phyloP scores from a whole-genome alignment of 2,797 vertebrate genomes.

The Enteromius unitaeniatus region DNA sequence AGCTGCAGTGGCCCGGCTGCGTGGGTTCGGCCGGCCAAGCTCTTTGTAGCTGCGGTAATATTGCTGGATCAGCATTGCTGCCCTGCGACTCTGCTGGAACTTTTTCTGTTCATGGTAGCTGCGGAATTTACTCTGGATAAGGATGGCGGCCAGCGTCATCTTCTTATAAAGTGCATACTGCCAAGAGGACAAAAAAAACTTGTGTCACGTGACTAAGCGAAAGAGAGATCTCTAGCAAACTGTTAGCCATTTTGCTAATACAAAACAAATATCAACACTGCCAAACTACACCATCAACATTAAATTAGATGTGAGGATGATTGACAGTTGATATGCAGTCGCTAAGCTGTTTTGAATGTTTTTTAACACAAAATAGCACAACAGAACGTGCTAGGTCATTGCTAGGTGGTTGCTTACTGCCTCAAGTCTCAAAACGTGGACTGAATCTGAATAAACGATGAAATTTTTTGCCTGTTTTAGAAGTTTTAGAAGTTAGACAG shows the following conservation, averaged over 20 bases:
- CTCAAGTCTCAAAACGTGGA: not conserved
- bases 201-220: not conserved
- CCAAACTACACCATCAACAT: not conserved
- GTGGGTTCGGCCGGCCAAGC: conserved; percentile 86
- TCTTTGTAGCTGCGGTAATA: conserved; percentile 98
- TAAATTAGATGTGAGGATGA: not conserved
- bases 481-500: not conserved
- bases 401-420: not conserved
- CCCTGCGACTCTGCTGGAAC: conserved; percentile 97
- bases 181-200: conserved; percentile 67
- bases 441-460: not conserved
- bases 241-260: not conserved
- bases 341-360: not conserved
- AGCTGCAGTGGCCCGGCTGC: conserved; percentile 76
- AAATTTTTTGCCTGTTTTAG: not conserved
- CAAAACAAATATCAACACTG: not conserved
- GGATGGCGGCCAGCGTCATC: conserved; percentile 99
- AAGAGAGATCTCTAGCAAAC: not conserved
- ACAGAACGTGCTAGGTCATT: not conserved
- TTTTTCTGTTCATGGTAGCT: conserved; percentile 98
- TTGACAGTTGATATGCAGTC: not conserved
- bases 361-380: not conserved
- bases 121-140: conserved; percentile 99
- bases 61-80: conserved; percentile 98
- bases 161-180: conserved; percentile 99